phyloP scores from a whole-genome alignment of 2,797 vertebrate species.

The Sebastes hopkinsi region DNA sequence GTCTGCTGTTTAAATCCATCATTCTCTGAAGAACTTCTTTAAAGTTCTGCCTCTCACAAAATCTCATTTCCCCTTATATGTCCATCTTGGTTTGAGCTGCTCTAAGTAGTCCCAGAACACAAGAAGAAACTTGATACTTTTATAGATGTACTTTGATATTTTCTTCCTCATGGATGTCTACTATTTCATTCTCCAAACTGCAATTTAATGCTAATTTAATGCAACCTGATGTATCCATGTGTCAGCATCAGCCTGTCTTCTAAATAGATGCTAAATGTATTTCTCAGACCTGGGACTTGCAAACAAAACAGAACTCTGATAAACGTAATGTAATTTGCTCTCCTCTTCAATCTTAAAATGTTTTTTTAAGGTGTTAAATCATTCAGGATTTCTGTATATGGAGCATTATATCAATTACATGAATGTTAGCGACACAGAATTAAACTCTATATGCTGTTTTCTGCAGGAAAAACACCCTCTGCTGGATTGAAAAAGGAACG shows the following conservation, averaged over 20 bases:
- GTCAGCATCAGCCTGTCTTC: not conserved
- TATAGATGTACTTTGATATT: not conserved
- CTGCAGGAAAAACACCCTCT: not conserved
- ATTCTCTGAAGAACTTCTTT: slow-evolving; percentile 3
- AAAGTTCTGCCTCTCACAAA: not conserved
- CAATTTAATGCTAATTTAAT: not conserved
- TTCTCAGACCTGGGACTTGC: too few relatives aligned
- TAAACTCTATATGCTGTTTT: too few relatives aligned
- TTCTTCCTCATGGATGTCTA: not conserved
- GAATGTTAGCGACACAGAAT: not conserved
- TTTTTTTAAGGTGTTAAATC: not conserved
- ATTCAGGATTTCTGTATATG: not conserved
- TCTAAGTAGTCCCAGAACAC: not conserved
- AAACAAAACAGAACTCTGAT: too few relatives aligned
- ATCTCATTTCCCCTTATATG: not conserved
- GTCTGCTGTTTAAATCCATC: slow-evolving; percentile 3
- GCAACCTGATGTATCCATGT: not conserved
- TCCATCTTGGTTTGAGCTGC: not conserved
- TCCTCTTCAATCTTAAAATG: too few relatives aligned
- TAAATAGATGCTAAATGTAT: too few relatives aligned
- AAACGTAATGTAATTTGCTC: too few relatives aligned
- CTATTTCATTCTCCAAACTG: not conserved
- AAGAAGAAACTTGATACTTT: not conserved
- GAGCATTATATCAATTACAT: not conserved
- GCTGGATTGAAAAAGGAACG: not conserved